Evolutionary conservation across 2,797 vertebrate genomes (phyloP), one percentile per base, ranked within the genome.

Genomic region (Halcyon chelicuti): DNA sequence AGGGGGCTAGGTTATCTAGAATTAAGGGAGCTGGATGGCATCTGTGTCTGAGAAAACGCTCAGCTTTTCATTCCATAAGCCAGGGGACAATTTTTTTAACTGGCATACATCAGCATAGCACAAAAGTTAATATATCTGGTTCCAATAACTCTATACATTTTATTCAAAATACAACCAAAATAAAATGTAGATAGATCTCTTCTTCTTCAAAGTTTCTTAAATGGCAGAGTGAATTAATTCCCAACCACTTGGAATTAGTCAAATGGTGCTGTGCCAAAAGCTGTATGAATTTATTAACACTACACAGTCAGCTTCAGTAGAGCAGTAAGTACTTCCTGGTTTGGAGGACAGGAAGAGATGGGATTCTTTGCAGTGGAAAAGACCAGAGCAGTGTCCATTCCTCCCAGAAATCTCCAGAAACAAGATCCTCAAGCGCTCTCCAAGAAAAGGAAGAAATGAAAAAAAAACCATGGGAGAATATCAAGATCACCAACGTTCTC

Each of bases 101-200:
- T 49, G 35, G 20, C 47, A 25, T 70, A 63, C 67, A 86, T 66
- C 39, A 88, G 62, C 14, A 63, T 58, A 66, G 47, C 40, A 78
- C 33, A 46, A 85, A 92, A 92, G 26, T 68, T 62, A 78, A 71
- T 42, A 10, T 88, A 66, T 72, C 31, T 92, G 70, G 26, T 90
- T 94, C 71, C 51, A 95, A 47, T 55, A 94, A 72, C 35, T 19
- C 35, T 51, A 91, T 54, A 73, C 4, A 55, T 70, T 92, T 86
- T 49, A 57, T 35, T 73, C 31, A 71, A 94, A 90, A 93, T 61
- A 77, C 61, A 93, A 88, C 22, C 25, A 86, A 91, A 94, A 81
- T 42, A 84, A 90, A 61, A 78, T 1, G 1, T 29, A 83, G 61
- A 49, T 87, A 92, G 47, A 84, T 40, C 5, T 49, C 67, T 60